phyloP scores from a whole-genome alignment of 2,797 vertebrate genomes.

The Mormyrus proboscirostris region DNA sequence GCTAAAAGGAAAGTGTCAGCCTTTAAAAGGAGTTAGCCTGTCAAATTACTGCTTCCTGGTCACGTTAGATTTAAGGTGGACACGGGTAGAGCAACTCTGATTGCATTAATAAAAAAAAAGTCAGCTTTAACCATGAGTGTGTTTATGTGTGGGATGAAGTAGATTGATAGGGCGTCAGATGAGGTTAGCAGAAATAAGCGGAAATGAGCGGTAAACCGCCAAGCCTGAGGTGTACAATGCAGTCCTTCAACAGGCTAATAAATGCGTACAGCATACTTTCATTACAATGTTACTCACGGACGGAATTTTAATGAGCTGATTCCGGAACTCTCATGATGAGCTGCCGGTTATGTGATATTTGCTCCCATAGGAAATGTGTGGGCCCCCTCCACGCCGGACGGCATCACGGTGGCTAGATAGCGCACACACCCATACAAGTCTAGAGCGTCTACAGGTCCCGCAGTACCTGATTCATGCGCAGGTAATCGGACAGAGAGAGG shows the following conservation, averaged over 20 bases:
- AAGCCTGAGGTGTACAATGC: background rate
- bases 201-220: background rate
- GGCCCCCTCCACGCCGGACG: background rate
- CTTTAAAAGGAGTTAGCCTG: background rate
- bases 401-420: background rate
- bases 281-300: background rate
- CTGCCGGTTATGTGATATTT: background rate
- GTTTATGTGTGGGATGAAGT: background rate
- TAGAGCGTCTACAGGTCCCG: background rate
- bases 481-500: slow-evolving; percentile 84
- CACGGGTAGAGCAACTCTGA: background rate
- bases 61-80: background rate
- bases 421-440: background rate
- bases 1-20: background rate
- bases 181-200: background rate
- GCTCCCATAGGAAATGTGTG: background rate
- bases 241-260: background rate
- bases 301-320: background rate
- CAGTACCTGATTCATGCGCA: slow-evolving; percentile 89
- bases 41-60: background rate
- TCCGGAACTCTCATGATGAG: background rate
- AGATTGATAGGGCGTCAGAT: background rate
- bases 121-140: background rate
- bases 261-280: background rate
- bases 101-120: background rate